phyloP scores from a whole-genome alignment of 1,140 invertebrate species.

The Atta cephalotes region DNA sequence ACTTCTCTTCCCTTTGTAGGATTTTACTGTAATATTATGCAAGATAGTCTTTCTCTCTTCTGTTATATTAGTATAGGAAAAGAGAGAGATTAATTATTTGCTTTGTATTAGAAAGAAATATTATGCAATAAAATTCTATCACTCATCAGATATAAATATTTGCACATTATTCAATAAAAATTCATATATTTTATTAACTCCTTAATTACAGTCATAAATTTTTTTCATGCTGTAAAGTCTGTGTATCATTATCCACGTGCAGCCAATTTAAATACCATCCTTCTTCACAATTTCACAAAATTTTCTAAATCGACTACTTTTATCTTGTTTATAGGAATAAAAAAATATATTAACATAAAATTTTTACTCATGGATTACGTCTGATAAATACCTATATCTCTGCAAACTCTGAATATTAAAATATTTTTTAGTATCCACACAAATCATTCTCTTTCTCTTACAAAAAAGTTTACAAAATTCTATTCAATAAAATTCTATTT shows the following conservation, averaged over 20 bases:
- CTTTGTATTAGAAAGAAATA: background rate
- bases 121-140: background rate
- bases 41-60: background rate
- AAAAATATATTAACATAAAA: conserved; percentile 35
- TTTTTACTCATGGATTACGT: background rate
- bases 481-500: background rate
- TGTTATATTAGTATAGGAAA: background rate
- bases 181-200: conserved; percentile 5
- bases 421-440: background rate
- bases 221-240: background rate
- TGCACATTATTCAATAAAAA: background rate
- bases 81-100: background rate
- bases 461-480: background rate
- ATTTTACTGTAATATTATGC: background rate
- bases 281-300: background rate
- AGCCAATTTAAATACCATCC: conserved; percentile 11
- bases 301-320: conserved; percentile 48
- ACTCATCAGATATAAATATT: background rate
- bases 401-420: conserved; percentile 23
- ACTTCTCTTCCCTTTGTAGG: background rate
- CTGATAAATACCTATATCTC: conserved; percentile 23
- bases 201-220: background rate
- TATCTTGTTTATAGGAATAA: background rate
- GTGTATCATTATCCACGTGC: background rate
- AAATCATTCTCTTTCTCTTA: conserved; percentile 24